Evolutionary conservation across 1,140 invertebrate genomes (phyloP).

Genomic region (Drosophila sp.): DNA sequence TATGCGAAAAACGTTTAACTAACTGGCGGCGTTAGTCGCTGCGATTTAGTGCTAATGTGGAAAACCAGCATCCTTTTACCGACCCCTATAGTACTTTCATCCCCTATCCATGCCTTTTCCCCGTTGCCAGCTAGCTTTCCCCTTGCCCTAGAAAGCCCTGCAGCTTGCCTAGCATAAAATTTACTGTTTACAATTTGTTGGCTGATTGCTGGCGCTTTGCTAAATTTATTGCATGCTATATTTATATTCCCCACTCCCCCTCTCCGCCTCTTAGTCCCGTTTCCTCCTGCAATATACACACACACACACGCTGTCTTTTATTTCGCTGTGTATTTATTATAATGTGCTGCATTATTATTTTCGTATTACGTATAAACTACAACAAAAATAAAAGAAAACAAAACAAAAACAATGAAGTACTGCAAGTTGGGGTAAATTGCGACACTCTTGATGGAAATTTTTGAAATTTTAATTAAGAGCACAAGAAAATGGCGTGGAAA

Average conservation of each 20-base stretch:
- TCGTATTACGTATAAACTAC: slow-evolving; percentile 54
- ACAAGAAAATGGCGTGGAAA: slow-evolving; percentile 27
- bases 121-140: background rate
- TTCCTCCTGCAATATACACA: background rate
- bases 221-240: slow-evolving; percentile 77
- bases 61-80: slow-evolving; percentile 22
- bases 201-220: slow-evolving; percentile 78
- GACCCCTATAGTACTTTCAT: slow-evolving; percentile 1
- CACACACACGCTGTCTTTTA: slow-evolving; percentile 19
- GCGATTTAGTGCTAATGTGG: slow-evolving; percentile 81
- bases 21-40: slow-evolving; percentile 76
- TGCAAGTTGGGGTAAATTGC: slow-evolving; percentile 6
- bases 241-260: slow-evolving; percentile 42
- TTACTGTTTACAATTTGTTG: slow-evolving; percentile 83
- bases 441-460: slow-evolving; percentile 24
- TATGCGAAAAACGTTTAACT: slow-evolving; percentile 78
- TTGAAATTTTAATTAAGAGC: slow-evolving; percentile 63
- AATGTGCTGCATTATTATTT: slow-evolving; percentile 78
- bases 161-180: slow-evolving; percentile 56
- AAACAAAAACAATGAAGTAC: slow-evolving; percentile 18
- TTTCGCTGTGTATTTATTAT: slow-evolving; percentile 69
- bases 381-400: background rate
- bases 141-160: background rate
- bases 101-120: background rate
- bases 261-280: background rate